These are phyloP conservation scores for Aleiodes leptofemur DNA, from an alignment of 2,888 invertebrate genomes.

Conservation along the genomic window DNA sequence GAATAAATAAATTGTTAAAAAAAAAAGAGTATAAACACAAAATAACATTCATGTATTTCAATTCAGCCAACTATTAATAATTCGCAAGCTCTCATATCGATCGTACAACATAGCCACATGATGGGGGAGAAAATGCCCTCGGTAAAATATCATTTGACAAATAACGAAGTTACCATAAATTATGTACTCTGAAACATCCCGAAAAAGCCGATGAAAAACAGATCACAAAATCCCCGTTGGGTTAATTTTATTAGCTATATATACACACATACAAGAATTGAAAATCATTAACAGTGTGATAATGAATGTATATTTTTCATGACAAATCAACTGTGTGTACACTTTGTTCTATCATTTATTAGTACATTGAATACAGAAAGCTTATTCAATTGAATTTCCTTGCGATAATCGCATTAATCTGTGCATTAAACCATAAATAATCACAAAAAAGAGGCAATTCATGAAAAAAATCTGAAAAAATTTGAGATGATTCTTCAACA, in stretches of 20 bases:
- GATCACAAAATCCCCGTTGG: neutral
- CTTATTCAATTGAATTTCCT: neutral
- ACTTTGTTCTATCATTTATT: neutral
- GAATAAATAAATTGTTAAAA: slow-evolving; percentile 9
- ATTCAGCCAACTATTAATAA: slow-evolving; percentile 19
- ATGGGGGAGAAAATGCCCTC: slow-evolving; percentile 23
- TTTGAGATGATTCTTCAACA: no score
- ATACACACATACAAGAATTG: neutral
- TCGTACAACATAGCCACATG: slow-evolving; percentile 2
- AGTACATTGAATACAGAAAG: neutral
- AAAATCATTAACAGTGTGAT: neutral
- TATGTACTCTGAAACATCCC: neutral
- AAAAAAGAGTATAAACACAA: neutral
- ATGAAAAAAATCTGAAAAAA: neutral
- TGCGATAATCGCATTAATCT: neutral
- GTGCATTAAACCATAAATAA: slow-evolving; percentile 1
- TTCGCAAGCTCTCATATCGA: slow-evolving; percentile 27
- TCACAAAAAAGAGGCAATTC: neutral
- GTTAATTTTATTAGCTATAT: neutral
- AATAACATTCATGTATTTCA: slow-evolving; percentile 7
- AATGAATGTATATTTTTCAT: neutral
- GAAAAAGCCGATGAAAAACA: neutral
- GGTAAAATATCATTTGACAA: slow-evolving; percentile 35
- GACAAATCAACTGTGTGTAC: slow-evolving; percentile 40
- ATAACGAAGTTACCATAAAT: slow-evolving; percentile 42